A percentile compares a stretch with the other conserved stretches of the same genome.
These are phyloP conservation scores for Phanerotoma sp. DNA, from an alignment of 2,888 invertebrate species.

Conservation along the genomic window DNA sequence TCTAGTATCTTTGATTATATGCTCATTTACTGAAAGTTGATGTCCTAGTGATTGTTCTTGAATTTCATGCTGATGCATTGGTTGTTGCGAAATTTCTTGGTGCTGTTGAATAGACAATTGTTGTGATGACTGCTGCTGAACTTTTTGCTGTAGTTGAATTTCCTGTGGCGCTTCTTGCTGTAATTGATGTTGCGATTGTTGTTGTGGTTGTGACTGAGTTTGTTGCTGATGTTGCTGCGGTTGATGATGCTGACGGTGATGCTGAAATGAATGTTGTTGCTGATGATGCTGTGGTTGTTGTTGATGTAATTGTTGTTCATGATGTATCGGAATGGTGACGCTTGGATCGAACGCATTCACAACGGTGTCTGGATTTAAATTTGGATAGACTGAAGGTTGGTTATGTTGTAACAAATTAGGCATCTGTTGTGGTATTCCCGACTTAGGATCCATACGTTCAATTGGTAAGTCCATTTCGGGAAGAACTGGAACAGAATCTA, in stretches of 20 bases:
- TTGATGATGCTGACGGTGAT: not conserved
- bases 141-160: constrained; percentile 1
- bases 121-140: constrained; percentile 16
- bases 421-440: constrained; percentile 20
- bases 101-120: constrained; percentile 30
- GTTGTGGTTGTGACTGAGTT: constrained; percentile 24
- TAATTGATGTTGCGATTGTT: constrained; percentile 24
- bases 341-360: constrained; percentile 32
- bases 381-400: constrained; percentile 27
- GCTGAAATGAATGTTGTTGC: constrained; percentile 16
- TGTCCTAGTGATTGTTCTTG: constrained; percentile 21
- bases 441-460: constrained; percentile 44
- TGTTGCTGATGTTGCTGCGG: constrained; percentile 24
- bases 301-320: constrained; percentile 28
- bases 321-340: constrained; percentile 24
- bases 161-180: constrained; percentile 1
- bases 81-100: constrained; percentile 11
- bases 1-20: constrained; percentile 41
- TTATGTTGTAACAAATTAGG: constrained; percentile 13
- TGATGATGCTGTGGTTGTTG: constrained; percentile 26
- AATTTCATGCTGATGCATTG: constrained; percentile 10
- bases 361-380: constrained; percentile 32
- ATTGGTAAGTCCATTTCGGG: constrained; percentile 53
- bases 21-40: constrained; percentile 33
- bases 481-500: constrained; percentile 49